Evolutionary conservation across 2,888 invertebrate species (phyloP).

Genomic region (Pristionchus maxplancki): DNA sequence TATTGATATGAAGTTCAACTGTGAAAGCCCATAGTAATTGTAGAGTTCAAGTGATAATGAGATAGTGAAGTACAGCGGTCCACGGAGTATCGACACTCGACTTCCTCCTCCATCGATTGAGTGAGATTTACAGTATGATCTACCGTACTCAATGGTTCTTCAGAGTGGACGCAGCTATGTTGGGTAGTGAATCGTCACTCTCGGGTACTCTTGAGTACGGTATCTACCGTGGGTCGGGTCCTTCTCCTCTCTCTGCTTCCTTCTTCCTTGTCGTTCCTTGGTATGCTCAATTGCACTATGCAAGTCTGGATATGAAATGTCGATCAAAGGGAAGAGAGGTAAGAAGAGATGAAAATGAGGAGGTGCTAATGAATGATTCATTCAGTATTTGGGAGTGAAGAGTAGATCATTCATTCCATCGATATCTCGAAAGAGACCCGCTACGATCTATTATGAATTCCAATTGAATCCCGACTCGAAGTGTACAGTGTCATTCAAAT

Average conservation of each 20-base stretch:
- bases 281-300: slow-evolving; percentile 47
- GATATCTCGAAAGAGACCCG: slow-evolving; percentile 62
- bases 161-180: slow-evolving; percentile 20
- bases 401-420: slow-evolving; percentile 55
- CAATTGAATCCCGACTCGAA: slow-evolving; percentile 59
- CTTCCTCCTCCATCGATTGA: background rate
- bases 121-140: slow-evolving; percentile 10
- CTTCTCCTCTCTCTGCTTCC: background rate
- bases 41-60: slow-evolving; percentile 18
- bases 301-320: slow-evolving; percentile 39
- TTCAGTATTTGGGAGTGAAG: background rate
- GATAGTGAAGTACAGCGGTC: background rate
- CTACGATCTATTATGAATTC: slow-evolving; percentile 83
- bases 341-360: background rate
- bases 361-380: background rate
- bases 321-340: background rate
- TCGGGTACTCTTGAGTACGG: slow-evolving; percentile 30
- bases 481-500: slow-evolving; percentile 69
- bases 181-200: slow-evolving; percentile 35
- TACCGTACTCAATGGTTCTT: background rate
- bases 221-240: slow-evolving; percentile 14
- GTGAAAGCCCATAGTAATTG: background rate
- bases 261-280: slow-evolving; percentile 25
- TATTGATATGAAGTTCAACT: background rate
- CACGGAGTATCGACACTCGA: background rate